Conservation (phyloP, 1,140 invertebrate species). For the Belonocnema kinseyi region DNA sequence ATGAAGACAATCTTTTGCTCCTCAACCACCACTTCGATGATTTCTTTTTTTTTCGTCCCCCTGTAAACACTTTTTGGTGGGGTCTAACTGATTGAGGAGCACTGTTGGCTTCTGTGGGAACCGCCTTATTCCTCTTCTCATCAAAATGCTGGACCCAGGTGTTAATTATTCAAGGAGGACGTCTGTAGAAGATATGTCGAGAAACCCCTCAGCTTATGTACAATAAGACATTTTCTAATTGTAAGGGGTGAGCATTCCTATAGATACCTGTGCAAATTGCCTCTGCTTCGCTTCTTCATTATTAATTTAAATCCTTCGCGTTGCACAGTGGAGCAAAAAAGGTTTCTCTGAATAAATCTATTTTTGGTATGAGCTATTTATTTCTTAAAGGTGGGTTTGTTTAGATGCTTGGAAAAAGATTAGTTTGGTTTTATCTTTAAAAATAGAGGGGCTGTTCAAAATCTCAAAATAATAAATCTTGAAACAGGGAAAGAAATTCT, state of each 20-base stretch:
- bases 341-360: too few species aligned
- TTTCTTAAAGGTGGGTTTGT: too few species aligned
- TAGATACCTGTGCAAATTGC: conserved; percentile 59
- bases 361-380: too few species aligned
- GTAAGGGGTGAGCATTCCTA: conserved; percentile 59
- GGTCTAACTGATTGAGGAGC: conserved; percentile 40
- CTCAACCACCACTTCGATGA: conserved; percentile 18
- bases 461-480: too few species aligned
- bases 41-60: conserved; percentile 13
- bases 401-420: too few species aligned
- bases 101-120: conserved; percentile 46
- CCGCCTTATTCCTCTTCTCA: conserved; percentile 51
- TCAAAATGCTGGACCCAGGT: conserved; percentile 56
- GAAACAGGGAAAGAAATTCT: too few species aligned
- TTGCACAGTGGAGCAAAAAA: not conserved
- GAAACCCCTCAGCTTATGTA: conserved; percentile 63
- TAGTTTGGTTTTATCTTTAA: too few species aligned
- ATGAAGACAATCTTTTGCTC: conserved; percentile 7
- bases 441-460: too few species aligned
- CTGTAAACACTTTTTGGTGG: conserved; percentile 22
- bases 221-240: conserved; percentile 61
- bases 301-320: conserved; percentile 47
- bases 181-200: conserved; percentile 57
- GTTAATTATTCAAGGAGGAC: conserved; percentile 65
- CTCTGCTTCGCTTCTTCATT: conserved; percentile 49